Conservation (phyloP, 37 sponge, comb jelly and placozoan genomes). For the Cladorhizidae sp. region DNA sequence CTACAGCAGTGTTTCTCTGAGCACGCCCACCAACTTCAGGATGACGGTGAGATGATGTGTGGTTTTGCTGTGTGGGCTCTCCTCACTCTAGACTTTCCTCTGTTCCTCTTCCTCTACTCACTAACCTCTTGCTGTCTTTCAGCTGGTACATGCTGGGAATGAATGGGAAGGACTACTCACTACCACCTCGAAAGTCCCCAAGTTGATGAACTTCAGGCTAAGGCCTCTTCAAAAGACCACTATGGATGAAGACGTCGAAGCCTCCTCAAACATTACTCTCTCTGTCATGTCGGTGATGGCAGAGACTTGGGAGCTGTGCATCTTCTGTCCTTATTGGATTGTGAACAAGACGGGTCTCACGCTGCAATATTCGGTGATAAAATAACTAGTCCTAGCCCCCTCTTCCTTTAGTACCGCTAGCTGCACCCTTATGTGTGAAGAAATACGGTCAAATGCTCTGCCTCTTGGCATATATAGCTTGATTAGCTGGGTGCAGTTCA, state of each 20-base stretch:
- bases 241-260: not conserved
- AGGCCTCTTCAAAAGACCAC: not conserved
- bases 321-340: slow-evolving; percentile 85
- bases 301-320: slow-evolving; percentile 48
- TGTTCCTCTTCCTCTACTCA: not conserved
- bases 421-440: too few species aligned
- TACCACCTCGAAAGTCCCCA: not conserved
- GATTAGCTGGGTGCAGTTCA: not conserved
- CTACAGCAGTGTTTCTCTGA: not conserved
- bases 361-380: slow-evolving; percentile 62
- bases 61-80: not conserved
- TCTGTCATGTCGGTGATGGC: slow-evolving; percentile 22
- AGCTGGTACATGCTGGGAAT: slow-evolving; percentile 22
- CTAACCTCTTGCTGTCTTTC: not conserved
- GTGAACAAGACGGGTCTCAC: slow-evolving; percentile 78
- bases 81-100: not conserved
- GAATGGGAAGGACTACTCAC: slow-evolving; percentile 20
- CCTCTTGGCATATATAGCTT: too few species aligned
- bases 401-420: too few species aligned
- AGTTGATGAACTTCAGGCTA: not conserved
- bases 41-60: not conserved
- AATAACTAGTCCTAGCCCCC: not conserved
- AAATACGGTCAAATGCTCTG: too few species aligned
- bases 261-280: slow-evolving; percentile 6
- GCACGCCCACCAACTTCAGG: not conserved